phyloP scores from a whole-genome alignment of 2,888 invertebrate genomes.

The Spodoptera exigua region DNA sequence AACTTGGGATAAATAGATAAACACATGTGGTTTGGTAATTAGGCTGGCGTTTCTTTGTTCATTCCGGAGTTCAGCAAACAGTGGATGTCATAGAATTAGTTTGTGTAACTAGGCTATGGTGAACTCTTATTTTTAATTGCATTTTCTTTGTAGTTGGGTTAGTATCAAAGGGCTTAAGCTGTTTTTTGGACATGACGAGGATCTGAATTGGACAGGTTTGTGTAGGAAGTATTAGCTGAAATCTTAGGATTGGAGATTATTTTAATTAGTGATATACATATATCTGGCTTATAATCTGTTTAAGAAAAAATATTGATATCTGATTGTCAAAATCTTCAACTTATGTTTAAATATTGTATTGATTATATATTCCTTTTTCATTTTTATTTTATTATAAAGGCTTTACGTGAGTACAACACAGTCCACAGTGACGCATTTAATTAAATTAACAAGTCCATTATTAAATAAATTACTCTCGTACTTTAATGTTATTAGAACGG shows the following conservation, averaged over 20 bases:
- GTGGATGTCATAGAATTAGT: slow-evolving; percentile 12
- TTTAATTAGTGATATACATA: too few species aligned
- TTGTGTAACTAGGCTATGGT: slow-evolving; percentile 1
- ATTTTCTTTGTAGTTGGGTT: slow-evolving; percentile 36
- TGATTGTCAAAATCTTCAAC: too few species aligned
- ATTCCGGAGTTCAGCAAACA: slow-evolving; percentile 12
- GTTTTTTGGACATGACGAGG: slow-evolving; percentile 16
- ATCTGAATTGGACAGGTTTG: slow-evolving; percentile 14
- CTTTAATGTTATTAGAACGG: slow-evolving; percentile 47
- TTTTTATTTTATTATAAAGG: too few species aligned
- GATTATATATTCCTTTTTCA: too few species aligned
- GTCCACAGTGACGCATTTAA: slow-evolving; percentile 14
- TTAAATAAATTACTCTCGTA: slow-evolving; percentile 41
- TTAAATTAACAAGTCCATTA: slow-evolving; percentile 23
- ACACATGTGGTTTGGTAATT: slow-evolving; percentile 46
- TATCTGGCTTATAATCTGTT: too few species aligned
- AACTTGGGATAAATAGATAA: slow-evolving; percentile 48
- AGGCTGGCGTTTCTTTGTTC: slow-evolving; percentile 30
- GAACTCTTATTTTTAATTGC: slow-evolving; percentile 28
- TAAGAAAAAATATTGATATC: too few species aligned
- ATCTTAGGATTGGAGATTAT: neutral
- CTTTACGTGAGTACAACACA: too few species aligned
- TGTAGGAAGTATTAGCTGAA: neutral
- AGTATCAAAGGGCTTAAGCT: slow-evolving; percentile 28
- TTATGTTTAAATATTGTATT: too few species aligned